Evolutionary conservation across 2,888 invertebrate species (phyloP), one percentile per base, ranked within the genome.

Genomic region (Diarsia rubi): DNA sequence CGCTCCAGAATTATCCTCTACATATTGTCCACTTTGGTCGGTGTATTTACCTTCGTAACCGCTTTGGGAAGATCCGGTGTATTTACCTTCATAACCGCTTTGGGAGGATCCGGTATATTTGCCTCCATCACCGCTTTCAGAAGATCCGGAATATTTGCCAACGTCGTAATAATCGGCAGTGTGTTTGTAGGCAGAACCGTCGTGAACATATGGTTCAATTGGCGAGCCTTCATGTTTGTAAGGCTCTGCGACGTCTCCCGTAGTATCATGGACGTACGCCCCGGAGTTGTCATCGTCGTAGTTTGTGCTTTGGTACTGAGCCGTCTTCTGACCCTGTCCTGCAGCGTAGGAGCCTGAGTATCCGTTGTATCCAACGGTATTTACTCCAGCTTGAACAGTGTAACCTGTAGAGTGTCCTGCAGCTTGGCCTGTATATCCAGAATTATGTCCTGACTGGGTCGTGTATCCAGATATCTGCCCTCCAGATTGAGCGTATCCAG

Each of bases 261-360:
- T 89, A 78, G 96, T 94, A 82, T 97, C 96, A 81, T 97, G 96
- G 5, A 95, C 91, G 83, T 97, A 97, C 3, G 93, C 93, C n/a
- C 97, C 97, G 24, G 96, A 93, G 69, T 93, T 89, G 54, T 95
- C 93, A 45, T 89, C 90, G n/a, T 94, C 90, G 70, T 91, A 91
- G 78, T 85, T 89, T 47, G 80, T 82, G 54, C 85, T 90, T 83
- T 93, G 90, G 68, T 92, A 92, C 57, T 89, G 88, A 67, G 69
- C 65, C 21, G 83, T 80, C 44, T 87, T 86, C 66, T 90, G 88
- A 19, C 87, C 78, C 49, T 82, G 67, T 45, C 75, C 72, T 37
- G 76, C 31, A 12, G 37, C 45, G 24, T 83, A 69, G 6, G 82
- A 72, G 4, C 79, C 76, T 27, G 80, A 63, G 31, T 83, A 63